Percentiles rank a stretch among this genome's conserved stretches.
These are phyloP conservation scores for Drosophila baimaii DNA, from an alignment of 1,140 invertebrate species.

Conservation along the genomic window DNA sequence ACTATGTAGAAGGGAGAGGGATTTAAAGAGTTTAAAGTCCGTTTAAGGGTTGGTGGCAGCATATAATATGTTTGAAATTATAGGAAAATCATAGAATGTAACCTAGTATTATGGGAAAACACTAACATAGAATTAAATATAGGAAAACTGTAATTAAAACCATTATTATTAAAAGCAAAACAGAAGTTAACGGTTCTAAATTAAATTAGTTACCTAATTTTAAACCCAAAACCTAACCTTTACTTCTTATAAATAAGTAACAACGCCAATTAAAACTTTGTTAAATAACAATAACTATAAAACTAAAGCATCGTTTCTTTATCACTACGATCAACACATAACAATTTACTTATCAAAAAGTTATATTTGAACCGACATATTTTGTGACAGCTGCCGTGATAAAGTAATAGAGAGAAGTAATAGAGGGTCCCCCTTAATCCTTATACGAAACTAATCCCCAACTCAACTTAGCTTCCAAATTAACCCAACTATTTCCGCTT, in stretches of 20 bases:
- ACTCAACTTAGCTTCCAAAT: constrained; percentile 24
- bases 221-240: too few species aligned
- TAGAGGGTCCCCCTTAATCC: not conserved
- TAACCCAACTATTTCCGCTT: constrained; percentile 23
- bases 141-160: not conserved
- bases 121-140: not conserved
- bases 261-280: not conserved
- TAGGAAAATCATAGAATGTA: not conserved
- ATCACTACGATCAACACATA: constrained; percentile 5
- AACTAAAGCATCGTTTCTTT: not conserved
- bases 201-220: too few species aligned
- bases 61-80: not conserved
- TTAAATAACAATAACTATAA: constrained; percentile 3
- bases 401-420: not conserved
- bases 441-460: constrained; percentile 38
- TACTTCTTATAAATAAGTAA: not conserved
- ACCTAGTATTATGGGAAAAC: not conserved
- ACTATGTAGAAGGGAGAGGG: constrained; percentile 41
- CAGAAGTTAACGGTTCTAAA: not conserved
- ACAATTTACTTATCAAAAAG: constrained; percentile 25
- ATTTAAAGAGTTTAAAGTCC: constrained; percentile 46
- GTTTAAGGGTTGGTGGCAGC: constrained; percentile 1
- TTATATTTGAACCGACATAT: constrained; percentile 19
- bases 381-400: constrained; percentile 15
- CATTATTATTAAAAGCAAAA: not conserved